Evolutionary conservation across 2,888 invertebrate genomes (phyloP).

Genomic region (Trachelus tabidus): DNA sequence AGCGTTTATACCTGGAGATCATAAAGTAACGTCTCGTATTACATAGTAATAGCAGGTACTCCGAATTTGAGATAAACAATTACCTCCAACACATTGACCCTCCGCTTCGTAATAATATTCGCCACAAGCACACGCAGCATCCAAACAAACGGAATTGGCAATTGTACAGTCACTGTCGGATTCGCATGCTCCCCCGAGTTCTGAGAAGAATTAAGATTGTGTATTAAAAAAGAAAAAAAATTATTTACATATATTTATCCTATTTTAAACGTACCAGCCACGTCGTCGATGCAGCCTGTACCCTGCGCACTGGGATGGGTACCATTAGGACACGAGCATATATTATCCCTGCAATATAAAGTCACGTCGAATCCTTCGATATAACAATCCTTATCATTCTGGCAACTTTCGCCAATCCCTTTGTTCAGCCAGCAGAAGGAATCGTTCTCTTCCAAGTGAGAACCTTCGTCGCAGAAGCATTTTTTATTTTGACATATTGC

Average conservation of each 20-base stretch:
- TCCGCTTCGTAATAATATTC: slow-evolving; percentile 27
- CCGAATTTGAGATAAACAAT: neutral
- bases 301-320: slow-evolving; percentile 27
- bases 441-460: slow-evolving; percentile 42
- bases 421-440: slow-evolving; percentile 54
- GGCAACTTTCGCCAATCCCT: slow-evolving; percentile 40
- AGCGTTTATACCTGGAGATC: slow-evolving; percentile 35
- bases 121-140: slow-evolving; percentile 31
- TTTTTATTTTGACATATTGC: slow-evolving; percentile 32
- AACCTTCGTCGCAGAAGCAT: slow-evolving; percentile 46
- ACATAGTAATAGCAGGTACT: neutral
- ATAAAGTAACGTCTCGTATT: neutral
- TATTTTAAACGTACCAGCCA: slow-evolving; percentile 14
- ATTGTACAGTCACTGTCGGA: slow-evolving; percentile 30
- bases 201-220: slow-evolving; percentile 21
- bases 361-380: slow-evolving; percentile 16
- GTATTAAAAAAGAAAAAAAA: neutral
- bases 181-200: slow-evolving; percentile 36
- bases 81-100: slow-evolving; percentile 38
- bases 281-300: slow-evolving; percentile 32
- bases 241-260: neutral
- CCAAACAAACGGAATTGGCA: slow-evolving; percentile 25
- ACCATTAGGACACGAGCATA: slow-evolving; percentile 42
- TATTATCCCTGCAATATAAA: slow-evolving; percentile 31
- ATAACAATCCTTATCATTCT: slow-evolving; percentile 44